Percentiles rank a stretch among this genome's conserved stretches.
Evolutionary conservation across 2,113 vertebrate species (phyloP).

Genomic region (Stegastes partitus): DNA sequence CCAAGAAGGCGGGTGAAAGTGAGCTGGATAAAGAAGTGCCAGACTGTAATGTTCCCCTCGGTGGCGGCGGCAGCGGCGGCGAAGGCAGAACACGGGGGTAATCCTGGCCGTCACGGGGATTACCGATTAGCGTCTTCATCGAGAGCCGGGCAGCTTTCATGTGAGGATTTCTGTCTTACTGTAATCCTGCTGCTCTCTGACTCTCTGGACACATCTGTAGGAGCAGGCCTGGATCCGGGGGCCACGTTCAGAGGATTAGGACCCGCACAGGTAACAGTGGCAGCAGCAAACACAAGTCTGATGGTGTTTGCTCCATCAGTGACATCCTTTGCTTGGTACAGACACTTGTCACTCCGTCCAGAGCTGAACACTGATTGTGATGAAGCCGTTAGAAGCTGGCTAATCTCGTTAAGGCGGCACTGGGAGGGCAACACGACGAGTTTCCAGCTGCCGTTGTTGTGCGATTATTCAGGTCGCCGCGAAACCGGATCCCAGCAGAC

Average conservation of each 20-base stretch:
- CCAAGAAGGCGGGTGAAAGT: not conserved
- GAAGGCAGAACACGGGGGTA: constrained; percentile 48
- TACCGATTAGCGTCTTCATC: constrained; percentile 58
- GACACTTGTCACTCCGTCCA: no score
- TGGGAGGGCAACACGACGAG: constrained; percentile 10
- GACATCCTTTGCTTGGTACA: no score
- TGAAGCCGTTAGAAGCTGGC: not conserved
- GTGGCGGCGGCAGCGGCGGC: no score
- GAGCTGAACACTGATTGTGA: no score
- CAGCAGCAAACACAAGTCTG: no score
- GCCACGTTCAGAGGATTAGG: no score
- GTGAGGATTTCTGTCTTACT: constrained; percentile 11
- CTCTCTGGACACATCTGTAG: constrained; percentile 22
- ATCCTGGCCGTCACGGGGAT: constrained; percentile 62
- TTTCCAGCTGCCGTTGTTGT: constrained; percentile 21
- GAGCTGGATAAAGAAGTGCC: not conserved
- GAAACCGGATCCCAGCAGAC: constrained; percentile 56
- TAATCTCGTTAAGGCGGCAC: not conserved
- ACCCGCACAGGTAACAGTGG: no score
- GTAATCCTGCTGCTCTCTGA: constrained; percentile 58
- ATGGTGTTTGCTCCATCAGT: no score
- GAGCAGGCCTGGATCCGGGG: no score
- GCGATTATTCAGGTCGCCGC: constrained; percentile 21
- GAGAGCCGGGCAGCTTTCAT: constrained; percentile 30
- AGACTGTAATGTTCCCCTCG: constrained; percentile 23